Percentiles rank a stretch among this genome's conserved stretches.
Conservation (phyloP, 2,888 invertebrate genomes). For the Clusia tigrina region DNA sequence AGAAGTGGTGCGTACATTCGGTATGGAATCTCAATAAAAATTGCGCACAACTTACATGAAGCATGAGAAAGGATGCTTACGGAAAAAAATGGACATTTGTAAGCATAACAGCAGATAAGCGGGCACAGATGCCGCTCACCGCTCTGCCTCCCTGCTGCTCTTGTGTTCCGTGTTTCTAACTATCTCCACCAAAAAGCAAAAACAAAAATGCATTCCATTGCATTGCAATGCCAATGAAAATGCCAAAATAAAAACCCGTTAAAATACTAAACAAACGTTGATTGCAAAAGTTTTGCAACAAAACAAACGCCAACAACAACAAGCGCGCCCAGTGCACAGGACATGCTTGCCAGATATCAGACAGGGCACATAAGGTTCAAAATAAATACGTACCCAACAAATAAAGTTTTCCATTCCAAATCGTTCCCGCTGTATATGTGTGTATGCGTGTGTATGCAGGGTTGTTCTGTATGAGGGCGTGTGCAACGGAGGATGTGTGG, state of each 20-base stretch:
- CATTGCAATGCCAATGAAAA: constrained; percentile 7
- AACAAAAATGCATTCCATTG: constrained; percentile 17
- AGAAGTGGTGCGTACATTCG: neutral
- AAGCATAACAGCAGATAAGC: constrained; percentile 17
- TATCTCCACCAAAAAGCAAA: constrained; percentile 20
- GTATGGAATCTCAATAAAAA: neutral
- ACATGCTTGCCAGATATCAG: too few species aligned
- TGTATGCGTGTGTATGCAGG: constrained; percentile 13
- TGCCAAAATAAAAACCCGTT: constrained; percentile 42
- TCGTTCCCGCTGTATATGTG: neutral
- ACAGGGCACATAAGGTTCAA: neutral
- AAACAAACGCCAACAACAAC: constrained; percentile 6
- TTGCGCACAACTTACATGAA: neutral
- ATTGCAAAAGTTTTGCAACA: constrained; percentile 48
- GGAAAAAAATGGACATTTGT: constrained; percentile 12
- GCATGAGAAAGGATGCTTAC: too few species aligned
- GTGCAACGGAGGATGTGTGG: too few species aligned
- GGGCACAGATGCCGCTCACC: neutral
- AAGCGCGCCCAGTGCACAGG: too few species aligned
- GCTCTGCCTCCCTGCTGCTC: neutral
- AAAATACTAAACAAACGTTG: constrained; percentile 60
- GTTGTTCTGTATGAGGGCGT: too few species aligned
- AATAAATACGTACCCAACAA: neutral
- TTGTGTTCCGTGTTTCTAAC: too few species aligned
- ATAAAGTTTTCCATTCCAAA: too few species aligned